phyloP scores from a whole-genome alignment of 2,113 vertebrate genomes.

The Lasiurus cinereus region DNA sequence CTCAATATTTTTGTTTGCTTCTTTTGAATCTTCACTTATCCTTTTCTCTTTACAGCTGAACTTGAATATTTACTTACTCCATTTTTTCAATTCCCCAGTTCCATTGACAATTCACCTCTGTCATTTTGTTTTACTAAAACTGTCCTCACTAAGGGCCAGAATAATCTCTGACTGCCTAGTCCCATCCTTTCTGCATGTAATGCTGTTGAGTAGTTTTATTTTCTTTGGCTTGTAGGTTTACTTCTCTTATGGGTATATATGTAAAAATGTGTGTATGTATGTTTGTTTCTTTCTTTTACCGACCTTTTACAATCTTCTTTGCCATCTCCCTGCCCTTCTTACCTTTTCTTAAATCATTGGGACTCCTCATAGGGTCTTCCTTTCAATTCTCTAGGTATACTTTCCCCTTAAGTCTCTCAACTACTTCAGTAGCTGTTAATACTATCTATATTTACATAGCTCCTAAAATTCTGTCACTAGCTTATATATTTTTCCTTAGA shows the following conservation, averaged over 20 bases:
- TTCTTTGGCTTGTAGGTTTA: background rate
- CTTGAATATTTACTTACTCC: conserved; percentile 21
- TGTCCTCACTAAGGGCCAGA: background rate
- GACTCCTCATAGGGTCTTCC: background rate
- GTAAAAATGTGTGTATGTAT: background rate
- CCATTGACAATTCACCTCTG: background rate
- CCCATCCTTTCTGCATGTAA: background rate
- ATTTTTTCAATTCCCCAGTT: background rate
- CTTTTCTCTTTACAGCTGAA: conserved; percentile 3
- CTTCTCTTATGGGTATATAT: background rate
- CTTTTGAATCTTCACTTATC: background rate
- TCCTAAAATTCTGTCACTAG: conserved; percentile 38
- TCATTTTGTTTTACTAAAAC: conserved; percentile 32
- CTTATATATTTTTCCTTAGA: conserved; percentile 24
- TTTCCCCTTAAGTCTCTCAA: background rate
- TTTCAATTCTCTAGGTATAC: background rate
- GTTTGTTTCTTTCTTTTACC: background rate
- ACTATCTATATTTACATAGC: background rate
- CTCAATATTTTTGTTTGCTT: background rate
- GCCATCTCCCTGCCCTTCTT: background rate
- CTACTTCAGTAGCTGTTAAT: background rate
- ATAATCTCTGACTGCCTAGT: background rate
- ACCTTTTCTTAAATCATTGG: background rate
- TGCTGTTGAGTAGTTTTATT: background rate
- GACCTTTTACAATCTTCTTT: background rate